phyloP scores from a whole-genome alignment of 2,888 invertebrate genomes.

The Scaptomyza tumidula region DNA sequence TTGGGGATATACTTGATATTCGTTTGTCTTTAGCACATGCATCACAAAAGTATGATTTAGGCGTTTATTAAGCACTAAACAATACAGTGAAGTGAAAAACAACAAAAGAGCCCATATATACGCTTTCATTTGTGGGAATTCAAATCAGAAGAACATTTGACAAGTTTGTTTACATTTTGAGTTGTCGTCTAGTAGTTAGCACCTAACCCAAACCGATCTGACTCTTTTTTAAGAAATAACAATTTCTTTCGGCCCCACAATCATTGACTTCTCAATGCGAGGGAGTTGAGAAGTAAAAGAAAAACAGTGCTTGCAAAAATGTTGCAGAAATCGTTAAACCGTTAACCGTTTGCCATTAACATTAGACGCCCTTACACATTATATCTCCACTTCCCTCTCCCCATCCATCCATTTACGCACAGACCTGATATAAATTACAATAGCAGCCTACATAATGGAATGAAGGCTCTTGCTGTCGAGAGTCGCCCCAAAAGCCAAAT shows the following conservation, averaged over 20 bases:
- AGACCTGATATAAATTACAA: conserved; percentile 71
- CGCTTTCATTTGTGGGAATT: conserved; percentile 70
- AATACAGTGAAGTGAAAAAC: conserved; percentile 35
- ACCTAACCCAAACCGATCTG: conserved; percentile 46
- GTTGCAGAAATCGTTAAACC: conserved; percentile 50
- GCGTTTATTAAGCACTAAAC: conserved; percentile 77
- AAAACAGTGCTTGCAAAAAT: conserved; percentile 38
- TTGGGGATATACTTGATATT: conserved; percentile 50
- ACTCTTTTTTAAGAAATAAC: background rate
- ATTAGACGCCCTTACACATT: conserved; percentile 41
- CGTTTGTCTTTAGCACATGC: conserved; percentile 78
- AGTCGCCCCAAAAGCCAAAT: conserved; percentile 76
- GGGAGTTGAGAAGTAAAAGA: conserved; percentile 2
- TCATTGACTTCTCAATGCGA: conserved; percentile 31
- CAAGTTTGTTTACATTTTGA: conserved; percentile 59
- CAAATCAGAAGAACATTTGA: conserved; percentile 69
- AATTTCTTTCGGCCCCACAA: conserved; percentile 14
- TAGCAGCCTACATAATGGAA: conserved; percentile 46
- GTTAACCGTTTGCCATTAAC: conserved; percentile 51
- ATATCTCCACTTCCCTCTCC: background rate
- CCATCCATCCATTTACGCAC: conserved; percentile 45
- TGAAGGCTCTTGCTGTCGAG: conserved; percentile 28
- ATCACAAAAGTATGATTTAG: conserved; percentile 77
- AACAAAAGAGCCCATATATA: background rate
- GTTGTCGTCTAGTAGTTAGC: conserved; percentile 62